Evolutionary conservation across 2,888 invertebrate genomes (phyloP).

Genomic region (Tetanocera ferruginea): DNA sequence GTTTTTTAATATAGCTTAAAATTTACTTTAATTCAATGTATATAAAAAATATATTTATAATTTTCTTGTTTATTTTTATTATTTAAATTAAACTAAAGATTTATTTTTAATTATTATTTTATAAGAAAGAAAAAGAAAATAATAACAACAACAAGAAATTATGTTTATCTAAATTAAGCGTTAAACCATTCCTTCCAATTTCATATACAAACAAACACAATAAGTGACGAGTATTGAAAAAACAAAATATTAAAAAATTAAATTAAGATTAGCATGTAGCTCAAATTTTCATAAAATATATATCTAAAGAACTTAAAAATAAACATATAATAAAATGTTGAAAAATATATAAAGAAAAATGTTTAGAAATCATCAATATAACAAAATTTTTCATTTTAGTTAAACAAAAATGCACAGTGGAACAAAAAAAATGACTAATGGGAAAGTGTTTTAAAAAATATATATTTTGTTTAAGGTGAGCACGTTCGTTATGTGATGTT

Average conservation of each 20-base stretch:
- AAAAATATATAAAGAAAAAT: no score
- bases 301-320: not conserved
- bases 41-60: not conserved
- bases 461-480: not conserved
- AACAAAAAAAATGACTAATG: not conserved
- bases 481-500: not conserved
- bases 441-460: not conserved
- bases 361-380: no score
- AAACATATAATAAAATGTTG: not conserved
- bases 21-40: not conserved
- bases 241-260: not conserved
- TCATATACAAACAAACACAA: slow-evolving; percentile 44
- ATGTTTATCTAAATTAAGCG: slow-evolving; percentile 20
- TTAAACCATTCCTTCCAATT: slow-evolving; percentile 52
- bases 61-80: not conserved
- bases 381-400: no score
- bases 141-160: not conserved
- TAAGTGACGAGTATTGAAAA: slow-evolving; percentile 14
- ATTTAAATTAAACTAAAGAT: not conserved
- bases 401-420: no score
- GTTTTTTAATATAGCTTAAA: not conserved
- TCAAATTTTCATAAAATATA: not conserved
- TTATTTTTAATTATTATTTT: slow-evolving; percentile 3
- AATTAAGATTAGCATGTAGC: not conserved
- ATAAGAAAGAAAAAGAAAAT: not conserved